phyloP scores from a whole-genome alignment of 2,888 invertebrate genomes.

The Alentia gelatinosa region DNA sequence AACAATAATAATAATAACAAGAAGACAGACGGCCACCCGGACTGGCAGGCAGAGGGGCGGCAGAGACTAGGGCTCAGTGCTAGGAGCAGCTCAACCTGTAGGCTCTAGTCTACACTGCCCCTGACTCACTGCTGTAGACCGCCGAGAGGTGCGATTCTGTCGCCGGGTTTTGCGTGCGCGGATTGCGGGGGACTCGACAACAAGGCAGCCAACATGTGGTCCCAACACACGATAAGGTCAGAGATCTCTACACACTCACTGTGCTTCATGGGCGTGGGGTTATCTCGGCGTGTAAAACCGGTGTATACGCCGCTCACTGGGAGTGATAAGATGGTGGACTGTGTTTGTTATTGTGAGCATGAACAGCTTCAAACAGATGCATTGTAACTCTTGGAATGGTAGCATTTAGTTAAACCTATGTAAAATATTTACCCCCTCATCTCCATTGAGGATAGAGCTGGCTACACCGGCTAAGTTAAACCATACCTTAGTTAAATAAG shows the following conservation, averaged over 20 bases:
- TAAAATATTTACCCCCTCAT: no score
- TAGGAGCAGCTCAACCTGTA: background rate
- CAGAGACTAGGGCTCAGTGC: background rate
- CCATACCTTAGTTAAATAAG: no score
- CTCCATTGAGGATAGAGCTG: no score
- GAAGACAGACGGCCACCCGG: background rate
- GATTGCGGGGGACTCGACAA: background rate
- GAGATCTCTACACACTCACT: no score
- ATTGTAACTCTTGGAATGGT: no score
- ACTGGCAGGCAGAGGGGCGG: background rate
- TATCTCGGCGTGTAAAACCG: no score
- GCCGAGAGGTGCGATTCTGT: no score
- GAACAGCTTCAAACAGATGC: no score
- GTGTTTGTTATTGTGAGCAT: background rate
- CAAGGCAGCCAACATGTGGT: background rate
- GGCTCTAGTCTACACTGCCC: background rate
- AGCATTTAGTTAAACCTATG: no score
- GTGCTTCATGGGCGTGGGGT: no score
- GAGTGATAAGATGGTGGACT: background rate
- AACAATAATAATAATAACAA: background rate
- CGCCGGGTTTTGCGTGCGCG: background rate
- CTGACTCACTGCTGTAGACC: background rate
- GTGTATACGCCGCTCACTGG: background rate
- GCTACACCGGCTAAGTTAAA: no score
- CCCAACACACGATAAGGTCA: background rate